Percentiles rank a stretch among this genome's conserved stretches.
Conservation (phyloP, 2,113 vertebrate genomes). For the Leptocoma aspasia region DNA sequence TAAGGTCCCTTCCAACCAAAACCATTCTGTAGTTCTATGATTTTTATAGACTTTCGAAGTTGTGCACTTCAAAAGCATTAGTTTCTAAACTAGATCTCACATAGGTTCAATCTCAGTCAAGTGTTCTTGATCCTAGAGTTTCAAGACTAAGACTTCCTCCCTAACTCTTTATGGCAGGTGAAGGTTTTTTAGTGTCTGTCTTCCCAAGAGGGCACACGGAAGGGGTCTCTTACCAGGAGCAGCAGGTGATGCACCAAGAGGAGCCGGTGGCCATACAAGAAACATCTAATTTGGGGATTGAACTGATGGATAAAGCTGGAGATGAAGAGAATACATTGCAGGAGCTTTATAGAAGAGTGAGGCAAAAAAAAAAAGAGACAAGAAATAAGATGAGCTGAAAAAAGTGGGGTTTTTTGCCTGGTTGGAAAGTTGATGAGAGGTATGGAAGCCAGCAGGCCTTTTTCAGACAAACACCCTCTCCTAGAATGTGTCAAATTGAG, state of each 20-base stretch:
- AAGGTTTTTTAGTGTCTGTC: neutral
- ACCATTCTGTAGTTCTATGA: rapidly evolving
- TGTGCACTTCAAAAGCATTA: neutral
- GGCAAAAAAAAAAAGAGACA: neutral
- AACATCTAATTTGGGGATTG: neutral
- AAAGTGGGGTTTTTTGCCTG: neutral
- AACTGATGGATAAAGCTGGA: neutral
- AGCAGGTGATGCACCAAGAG: neutral
- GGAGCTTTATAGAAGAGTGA: neutral
- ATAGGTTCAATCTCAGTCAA: neutral
- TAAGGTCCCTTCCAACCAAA: neutral
- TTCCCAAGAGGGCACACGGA: neutral
- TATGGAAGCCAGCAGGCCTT: neutral
- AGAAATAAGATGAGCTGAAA: neutral
- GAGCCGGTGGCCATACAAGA: neutral
- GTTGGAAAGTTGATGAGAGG: neutral
- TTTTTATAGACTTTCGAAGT: neutral
- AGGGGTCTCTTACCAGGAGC: neutral
- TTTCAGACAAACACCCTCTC: neutral
- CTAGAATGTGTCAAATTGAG: neutral
- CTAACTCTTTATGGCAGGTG: neutral
- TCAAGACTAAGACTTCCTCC: neutral
- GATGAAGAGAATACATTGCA: neutral
- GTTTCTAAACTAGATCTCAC: neutral
- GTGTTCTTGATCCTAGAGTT: neutral